phyloP scores from a whole-genome alignment of 2,888 invertebrate species.

The Trilocha varians region DNA sequence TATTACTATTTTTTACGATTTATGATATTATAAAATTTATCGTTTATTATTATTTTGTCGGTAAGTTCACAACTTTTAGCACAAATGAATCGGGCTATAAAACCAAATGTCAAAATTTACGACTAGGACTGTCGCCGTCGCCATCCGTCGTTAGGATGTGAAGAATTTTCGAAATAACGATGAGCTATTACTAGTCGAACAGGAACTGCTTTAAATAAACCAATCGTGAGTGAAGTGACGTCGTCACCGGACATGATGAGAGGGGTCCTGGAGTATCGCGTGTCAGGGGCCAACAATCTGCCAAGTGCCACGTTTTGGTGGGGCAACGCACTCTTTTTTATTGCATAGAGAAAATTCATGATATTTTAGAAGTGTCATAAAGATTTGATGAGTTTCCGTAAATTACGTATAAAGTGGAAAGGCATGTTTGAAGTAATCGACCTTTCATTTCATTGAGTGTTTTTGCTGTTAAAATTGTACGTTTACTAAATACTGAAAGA shows the following conservation, averaged over 20 bases:
- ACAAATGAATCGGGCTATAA: conserved; percentile 2
- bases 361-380: no score
- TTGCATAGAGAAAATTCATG: no score
- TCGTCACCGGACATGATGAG: conserved; percentile 20
- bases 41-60: background rate
- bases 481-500: no score
- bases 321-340: no score
- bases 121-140: conserved; percentile 9
- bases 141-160: background rate
- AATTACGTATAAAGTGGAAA: no score
- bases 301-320: background rate
- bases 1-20: no score
- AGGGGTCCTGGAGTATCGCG: no score
- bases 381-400: no score
- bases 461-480: no score
- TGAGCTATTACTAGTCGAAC: conserved; percentile 6
- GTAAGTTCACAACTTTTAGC: background rate
- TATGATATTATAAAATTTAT: no score
- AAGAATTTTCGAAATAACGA: background rate
- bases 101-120: conserved; percentile 10
- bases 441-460: no score
- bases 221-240: conserved; percentile 23
- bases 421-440: no score
- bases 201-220: conserved; percentile 33
- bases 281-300: background rate